Evolutionary conservation across 2,797 vertebrate species (phyloP), one percentile per base, ranked within the genome.

Genomic region (Enteromius afrohamiltoni): DNA sequence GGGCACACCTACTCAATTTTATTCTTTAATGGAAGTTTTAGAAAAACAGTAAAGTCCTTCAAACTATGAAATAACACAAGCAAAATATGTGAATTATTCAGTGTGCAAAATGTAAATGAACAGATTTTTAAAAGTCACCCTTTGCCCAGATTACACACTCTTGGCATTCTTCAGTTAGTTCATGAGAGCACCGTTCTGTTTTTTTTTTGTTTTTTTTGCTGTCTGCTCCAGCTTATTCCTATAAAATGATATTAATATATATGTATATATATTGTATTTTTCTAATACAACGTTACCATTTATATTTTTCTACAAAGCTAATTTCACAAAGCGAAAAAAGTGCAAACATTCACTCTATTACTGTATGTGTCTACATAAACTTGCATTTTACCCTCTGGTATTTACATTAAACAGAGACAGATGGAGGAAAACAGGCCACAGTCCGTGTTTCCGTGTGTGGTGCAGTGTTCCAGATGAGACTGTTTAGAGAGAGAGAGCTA

Each of bases 331-430:
- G 4, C 17, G n/a, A 9, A 19, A n/a, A 45, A 37, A 68, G 29
- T 55, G 19, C 5, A 14, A 4, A 7, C 10, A 4, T 14, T 26
- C 3, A 58, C 53, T 58, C n/a, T 58, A 10, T 23, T 58, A n/a
- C 55, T 58, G n/a, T 23, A 58, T 58, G 55, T 60, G 40, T 49
- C 11, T n/a, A 21, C 5, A 21, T 8, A 11, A 8, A 13, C 7
- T 60, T 45, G 37, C n/a, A 29, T 23, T 29, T 19, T 42, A 11
- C 19, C n/a, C 1, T n/a, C 16, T 77, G 26, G 17, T 29, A 26
- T 77, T 77, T 77, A 77, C 58, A 64, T 47, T 47, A 77, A 77
- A 62, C 8, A 45, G 40, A 17, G 23, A 21, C 34, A 45, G 10
- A 9, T 16, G 47, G 16, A 53, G 17, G 23, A 9, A 42, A 67